These are phyloP conservation scores for Protodeltote pygarga DNA, from an alignment of 2,888 invertebrate genomes.

Conservation along the genomic window DNA sequence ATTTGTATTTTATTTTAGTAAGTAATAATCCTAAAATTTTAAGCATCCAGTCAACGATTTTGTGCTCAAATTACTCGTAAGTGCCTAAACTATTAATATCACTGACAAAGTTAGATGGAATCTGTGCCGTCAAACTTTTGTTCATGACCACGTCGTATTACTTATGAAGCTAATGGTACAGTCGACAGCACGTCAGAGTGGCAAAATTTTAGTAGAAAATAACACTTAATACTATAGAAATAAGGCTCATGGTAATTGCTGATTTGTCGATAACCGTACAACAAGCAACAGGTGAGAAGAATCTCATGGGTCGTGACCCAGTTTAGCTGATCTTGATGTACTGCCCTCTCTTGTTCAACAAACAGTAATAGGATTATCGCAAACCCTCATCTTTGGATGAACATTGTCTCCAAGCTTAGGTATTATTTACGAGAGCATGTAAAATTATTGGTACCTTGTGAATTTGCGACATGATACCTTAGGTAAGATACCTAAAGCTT, in stretches of 20 bases:
- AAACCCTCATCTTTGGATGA: slow-evolving; percentile 38
- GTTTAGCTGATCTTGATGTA: slow-evolving; percentile 54
- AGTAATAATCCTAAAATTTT: no score
- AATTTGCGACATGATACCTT: slow-evolving; percentile 18
- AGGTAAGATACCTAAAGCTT: not conserved
- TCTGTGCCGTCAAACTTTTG: slow-evolving; percentile 7
- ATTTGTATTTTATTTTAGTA: no score
- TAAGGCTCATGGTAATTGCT: no score
- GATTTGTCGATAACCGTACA: no score
- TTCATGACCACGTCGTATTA: slow-evolving; percentile 15
- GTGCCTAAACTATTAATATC: not conserved
- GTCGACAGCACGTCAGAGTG: no score
- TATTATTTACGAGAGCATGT: no score
- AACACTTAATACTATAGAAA: no score
- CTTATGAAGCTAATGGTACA: slow-evolving; percentile 25
- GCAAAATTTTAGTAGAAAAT: no score
- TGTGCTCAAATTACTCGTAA: no score
- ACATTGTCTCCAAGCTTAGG: slow-evolving; percentile 33
- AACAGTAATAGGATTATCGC: slow-evolving; percentile 50
- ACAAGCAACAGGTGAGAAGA: slow-evolving; percentile 48
- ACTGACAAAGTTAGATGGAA: slow-evolving; percentile 5
- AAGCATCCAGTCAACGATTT: no score
- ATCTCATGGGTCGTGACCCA: slow-evolving; percentile 56
- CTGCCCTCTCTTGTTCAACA: slow-evolving; percentile 50
- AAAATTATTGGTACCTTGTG: no score